Base-by-base conservation (phyloP, 23 tunicate species). In the Trididemnum clinides region DNA sequence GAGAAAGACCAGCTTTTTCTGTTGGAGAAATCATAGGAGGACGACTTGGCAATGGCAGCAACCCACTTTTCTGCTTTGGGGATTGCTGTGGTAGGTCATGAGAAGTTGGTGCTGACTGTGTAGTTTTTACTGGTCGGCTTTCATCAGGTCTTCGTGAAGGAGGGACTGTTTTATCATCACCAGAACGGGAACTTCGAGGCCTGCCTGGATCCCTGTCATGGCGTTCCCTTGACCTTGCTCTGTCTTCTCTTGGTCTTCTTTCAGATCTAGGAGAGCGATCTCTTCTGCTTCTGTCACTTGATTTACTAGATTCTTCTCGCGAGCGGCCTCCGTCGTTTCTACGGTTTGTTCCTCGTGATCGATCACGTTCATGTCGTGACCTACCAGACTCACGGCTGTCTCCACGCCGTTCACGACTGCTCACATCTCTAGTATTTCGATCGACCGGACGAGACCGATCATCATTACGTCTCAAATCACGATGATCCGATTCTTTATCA, bases 1-100 rank as follows among this genome's bases (percentile, higher is more conserved):
- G n/a, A n/a, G 75, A 69, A 7, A 69, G 39, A 28, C 75, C 75
- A 69, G 75, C 75, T 30, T 33, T 69, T 3, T 69, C 75, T 30
- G 75, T 5, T 28, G 75, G 75, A 28, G 75, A 69, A 4, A n/a
- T 15, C 31, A 30, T 33, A 4, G 36, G 5, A 30, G 75, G 10
- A 7, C 7, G 10, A 5, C 12, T 37, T 18, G 75, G 75, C 75
- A 33, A 23, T 5, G 75, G 75, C 22, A 69, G 22, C 22, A 69
- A 20, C 28, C 75, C 75, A 20, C 4, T 33, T 30, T 33, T 31
- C 75, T 69, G 37, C 7, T 35, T 27, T 30, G 66, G 23, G 3
- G 66, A 10, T 15, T 44, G 54, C 10, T 5, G 69, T 62, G 34
- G 75, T 5, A 23, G 75, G 19, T 31, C 22, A 5, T 10, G 6